A percentile compares a stretch with the other conserved stretches of the same genome.
Conservation (phyloP, 2,113 vertebrate genomes). For the Oncorhynchus keta region DNA sequence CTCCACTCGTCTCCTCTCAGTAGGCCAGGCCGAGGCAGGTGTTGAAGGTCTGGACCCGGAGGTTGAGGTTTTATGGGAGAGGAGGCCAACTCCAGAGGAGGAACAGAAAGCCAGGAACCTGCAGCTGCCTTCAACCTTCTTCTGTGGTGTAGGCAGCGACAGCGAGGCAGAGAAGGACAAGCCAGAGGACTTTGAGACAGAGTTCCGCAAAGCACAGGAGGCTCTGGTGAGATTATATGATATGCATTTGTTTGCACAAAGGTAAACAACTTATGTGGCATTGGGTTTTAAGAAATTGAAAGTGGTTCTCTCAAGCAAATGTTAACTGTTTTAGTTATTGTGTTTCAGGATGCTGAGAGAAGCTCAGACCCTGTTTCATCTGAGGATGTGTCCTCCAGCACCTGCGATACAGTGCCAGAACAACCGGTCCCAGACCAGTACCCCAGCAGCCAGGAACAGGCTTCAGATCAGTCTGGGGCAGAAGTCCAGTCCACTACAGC, state of each 20-base stretch:
- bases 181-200: conserved; percentile 78
- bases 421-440: background rate
- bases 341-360: conserved; percentile 46
- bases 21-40: background rate
- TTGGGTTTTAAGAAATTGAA: too few species aligned
- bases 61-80: conserved; percentile 80
- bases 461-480: background rate
- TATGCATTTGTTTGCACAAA: background rate
- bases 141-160: conserved; percentile 79
- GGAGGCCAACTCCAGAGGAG: conserved; percentile 80
- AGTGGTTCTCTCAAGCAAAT: background rate
- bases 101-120: conserved; percentile 78
- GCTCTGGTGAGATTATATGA: conserved; percentile 71
- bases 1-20: background rate
- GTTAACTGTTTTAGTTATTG: background rate
- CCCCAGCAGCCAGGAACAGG: background rate
- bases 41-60: conserved; percentile 66
- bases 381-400: background rate
- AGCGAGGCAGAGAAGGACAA: conserved; percentile 79
- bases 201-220: conserved; percentile 77
- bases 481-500: background rate
- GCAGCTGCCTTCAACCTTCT: conserved; percentile 81
- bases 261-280: background rate
- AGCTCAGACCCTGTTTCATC: conserved; percentile 20
- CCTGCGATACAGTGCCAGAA: background rate